Conservation (phyloP, 2,113 vertebrate species). For the Nothoprocta pentlandii region DNA sequence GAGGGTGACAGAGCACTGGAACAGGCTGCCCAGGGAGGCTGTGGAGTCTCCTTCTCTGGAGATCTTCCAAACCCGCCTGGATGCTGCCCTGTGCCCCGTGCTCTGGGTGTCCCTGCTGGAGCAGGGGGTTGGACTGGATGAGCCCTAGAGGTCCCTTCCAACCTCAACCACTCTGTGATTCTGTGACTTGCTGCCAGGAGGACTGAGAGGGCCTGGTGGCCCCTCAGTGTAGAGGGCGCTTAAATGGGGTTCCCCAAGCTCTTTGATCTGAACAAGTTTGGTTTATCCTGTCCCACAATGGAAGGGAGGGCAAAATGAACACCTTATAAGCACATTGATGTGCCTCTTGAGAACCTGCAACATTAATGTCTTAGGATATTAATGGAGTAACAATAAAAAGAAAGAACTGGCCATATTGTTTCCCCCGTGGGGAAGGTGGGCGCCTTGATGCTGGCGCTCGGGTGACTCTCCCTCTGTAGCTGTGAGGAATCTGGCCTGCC, state of each 20-base stretch:
- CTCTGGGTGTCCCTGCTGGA: no score
- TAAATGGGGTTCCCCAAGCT: neutral
- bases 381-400: neutral
- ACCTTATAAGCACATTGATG: neutral
- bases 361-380: neutral
- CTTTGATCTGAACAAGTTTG: neutral
- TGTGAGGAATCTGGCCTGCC: accelerated
- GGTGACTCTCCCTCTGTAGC: neutral
- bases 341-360: neutral
- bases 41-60: no score
- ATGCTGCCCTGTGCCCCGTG: no score
- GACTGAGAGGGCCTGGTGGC: neutral
- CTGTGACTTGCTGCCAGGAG: neutral
- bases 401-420: accelerated
- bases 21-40: no score
- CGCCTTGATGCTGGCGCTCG: neutral
- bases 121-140: no score
- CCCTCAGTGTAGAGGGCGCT: neutral
- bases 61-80: no score
- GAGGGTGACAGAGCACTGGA: no score
- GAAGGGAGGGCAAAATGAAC: neutral
- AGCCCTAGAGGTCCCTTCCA: no score
- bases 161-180: no score
- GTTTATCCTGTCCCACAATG: neutral
- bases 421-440: neutral